A percentile compares a stretch with the other conserved stretches of the same genome.
Conservation (phyloP, 2,113 vertebrate species). For the Apodemus sylvaticus region DNA sequence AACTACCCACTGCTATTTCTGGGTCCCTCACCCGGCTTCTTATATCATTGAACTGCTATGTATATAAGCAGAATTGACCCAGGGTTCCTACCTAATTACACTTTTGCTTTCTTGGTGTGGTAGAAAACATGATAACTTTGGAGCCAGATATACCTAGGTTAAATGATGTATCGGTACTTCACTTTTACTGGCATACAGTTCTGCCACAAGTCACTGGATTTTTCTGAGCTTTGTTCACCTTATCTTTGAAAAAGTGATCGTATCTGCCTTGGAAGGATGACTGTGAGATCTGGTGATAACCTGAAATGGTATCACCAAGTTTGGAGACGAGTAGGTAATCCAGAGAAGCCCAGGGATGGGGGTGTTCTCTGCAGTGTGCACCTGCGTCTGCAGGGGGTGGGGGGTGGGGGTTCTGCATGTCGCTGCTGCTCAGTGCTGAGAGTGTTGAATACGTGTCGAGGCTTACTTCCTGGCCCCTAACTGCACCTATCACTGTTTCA, state of each 20-base stretch:
- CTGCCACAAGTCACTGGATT: not conserved
- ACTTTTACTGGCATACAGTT: not conserved
- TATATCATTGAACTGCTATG: not conserved
- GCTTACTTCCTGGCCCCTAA: not conserved
- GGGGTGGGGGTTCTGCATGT: conserved; percentile 12
- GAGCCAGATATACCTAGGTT: not conserved
- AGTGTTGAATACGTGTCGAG: not conserved
- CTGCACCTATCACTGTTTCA: not conserved
- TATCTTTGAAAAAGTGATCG: not conserved
- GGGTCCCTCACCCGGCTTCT: not conserved
- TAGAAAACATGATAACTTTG: not conserved
- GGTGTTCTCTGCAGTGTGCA: not conserved
- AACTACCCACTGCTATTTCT: not conserved
- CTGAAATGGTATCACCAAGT: not conserved
- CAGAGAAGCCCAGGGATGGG: not conserved
- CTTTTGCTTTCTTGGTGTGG: not conserved
- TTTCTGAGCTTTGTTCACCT: conserved; percentile 31
- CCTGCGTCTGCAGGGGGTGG: too few relatives aligned
- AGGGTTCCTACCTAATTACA: not conserved
- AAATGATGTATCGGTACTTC: not conserved
- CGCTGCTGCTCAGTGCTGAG: not conserved
- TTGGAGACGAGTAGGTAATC: not conserved
- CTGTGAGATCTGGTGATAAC: not conserved
- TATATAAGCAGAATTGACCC: not conserved
- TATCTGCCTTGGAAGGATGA: not conserved